A percentile compares a stretch with the other conserved stretches of the same genome.
phyloP scores from a whole-genome alignment of 2,888 invertebrate species.

The Abrostola triplasia region DNA sequence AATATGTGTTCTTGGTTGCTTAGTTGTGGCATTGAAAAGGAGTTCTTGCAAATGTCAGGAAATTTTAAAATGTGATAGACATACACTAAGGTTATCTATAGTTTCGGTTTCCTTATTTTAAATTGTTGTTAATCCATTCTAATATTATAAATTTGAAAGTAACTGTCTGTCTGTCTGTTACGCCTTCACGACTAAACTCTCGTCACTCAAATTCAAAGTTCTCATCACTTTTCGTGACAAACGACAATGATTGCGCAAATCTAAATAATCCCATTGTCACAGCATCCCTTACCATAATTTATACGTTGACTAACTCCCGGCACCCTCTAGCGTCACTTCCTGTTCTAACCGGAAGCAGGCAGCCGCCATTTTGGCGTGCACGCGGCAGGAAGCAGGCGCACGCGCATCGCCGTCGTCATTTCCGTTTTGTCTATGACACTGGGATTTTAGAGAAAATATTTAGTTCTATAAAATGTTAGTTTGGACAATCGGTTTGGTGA shows the following conservation, averaged over 20 bases:
- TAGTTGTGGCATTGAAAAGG: too few species aligned
- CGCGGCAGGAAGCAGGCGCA: conserved; percentile 85
- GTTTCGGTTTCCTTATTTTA: too few species aligned
- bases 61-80: too few species aligned
- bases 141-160: too few species aligned
- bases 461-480: conserved; percentile 64
- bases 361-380: conserved; percentile 87
- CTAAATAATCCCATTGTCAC: conserved; percentile 65
- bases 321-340: conserved; percentile 78
- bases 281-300: conserved; percentile 83
- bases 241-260: conserved; percentile 73
- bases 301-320: conserved; percentile 66
- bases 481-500: conserved; percentile 40
- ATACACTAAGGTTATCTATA: too few species aligned
- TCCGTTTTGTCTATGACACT: conserved; percentile 77
- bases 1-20: too few species aligned
- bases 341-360: conserved; percentile 75
- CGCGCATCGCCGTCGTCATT: conserved; percentile 82
- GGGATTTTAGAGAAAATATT: conserved; percentile 81
- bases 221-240: conserved; percentile 7
- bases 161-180: too few species aligned
- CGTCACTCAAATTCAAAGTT: neutral
- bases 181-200: too few species aligned
- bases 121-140: too few species aligned
- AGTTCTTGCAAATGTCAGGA: too few species aligned